Evolutionary conservation across 2,113 vertebrate species (phyloP).

Genomic region (Hemichromis elongatus): DNA sequence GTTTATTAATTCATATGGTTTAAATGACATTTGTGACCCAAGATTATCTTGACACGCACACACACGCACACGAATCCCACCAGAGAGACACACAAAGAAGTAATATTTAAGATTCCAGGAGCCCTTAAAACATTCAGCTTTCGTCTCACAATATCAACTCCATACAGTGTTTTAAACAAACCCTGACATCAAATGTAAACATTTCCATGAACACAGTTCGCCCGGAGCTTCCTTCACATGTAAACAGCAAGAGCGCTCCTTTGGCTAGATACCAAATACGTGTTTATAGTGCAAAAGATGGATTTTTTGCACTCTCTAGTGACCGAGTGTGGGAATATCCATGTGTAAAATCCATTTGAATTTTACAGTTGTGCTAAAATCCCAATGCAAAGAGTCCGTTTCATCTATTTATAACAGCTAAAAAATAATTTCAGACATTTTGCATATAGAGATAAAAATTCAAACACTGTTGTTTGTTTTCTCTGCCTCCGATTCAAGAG

Average conservation of each 20-base stretch:
- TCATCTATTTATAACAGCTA: neutral
- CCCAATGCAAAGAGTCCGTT: constrained; percentile 8
- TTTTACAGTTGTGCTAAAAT: constrained; percentile 57
- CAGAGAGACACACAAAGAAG: constrained; percentile 66
- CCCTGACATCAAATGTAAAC: constrained; percentile 61
- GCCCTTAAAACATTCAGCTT: constrained; percentile 61
- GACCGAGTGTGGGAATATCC: constrained; percentile 46
- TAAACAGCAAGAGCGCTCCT: constrained; percentile 30
- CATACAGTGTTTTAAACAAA: constrained; percentile 16
- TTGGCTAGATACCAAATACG: neutral
- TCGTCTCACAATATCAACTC: constrained; percentile 30
- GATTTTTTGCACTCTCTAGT: constrained; percentile 52
- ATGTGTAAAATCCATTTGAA: constrained; percentile 16
- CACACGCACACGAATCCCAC: constrained; percentile 50
- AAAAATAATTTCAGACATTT: constrained; percentile 23
- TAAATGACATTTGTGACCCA: constrained; percentile 63
- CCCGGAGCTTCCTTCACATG: constrained; percentile 14
- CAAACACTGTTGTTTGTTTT: neutral
- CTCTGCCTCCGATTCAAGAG: neutral
- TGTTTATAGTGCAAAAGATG: constrained; percentile 32
- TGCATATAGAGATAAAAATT: constrained; percentile 33
- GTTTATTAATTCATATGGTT: constrained; percentile 73
- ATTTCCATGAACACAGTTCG: constrained; percentile 18
- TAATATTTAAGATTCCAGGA: constrained; percentile 37
- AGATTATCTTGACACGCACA: constrained; percentile 45